Conservation (phyloP, 2,888 invertebrate species). For the Conus canariensis region DNA sequence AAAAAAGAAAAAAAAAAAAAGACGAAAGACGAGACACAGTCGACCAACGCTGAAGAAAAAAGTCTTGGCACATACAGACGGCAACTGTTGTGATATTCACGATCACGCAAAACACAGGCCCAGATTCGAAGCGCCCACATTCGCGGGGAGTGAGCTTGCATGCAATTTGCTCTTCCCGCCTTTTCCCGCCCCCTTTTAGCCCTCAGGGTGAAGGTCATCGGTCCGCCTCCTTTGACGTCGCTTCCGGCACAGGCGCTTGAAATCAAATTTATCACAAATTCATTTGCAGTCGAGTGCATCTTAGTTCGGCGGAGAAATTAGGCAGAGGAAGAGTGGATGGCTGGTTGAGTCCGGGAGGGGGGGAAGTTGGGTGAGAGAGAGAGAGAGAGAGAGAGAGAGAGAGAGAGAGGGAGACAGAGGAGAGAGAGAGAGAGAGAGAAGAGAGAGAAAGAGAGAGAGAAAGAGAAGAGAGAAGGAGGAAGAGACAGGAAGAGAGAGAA, state of each 20-base stretch:
- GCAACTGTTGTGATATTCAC: background rate
- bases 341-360: background rate
- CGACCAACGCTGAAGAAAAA: too few relatives aligned
- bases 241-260: conserved; percentile 30
- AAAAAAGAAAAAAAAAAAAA: background rate
- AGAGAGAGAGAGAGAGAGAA: too few relatives aligned
- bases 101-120: conserved; percentile 16
- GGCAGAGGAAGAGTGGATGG: background rate
- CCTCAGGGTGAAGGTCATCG: conserved; percentile 20
- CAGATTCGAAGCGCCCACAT: background rate
- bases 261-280: conserved; percentile 28
- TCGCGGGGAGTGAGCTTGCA: background rate
- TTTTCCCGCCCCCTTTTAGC: background rate
- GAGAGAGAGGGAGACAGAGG: background rate
- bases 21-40: background rate
- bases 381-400: background rate
- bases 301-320: background rate
- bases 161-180: background rate
- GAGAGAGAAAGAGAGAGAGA: too few relatives aligned
- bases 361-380: background rate
- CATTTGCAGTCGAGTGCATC: conserved; percentile 24
- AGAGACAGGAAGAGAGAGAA: too few relatives aligned
- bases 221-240: background rate
- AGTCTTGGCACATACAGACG: too few relatives aligned
- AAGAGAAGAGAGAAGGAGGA: too few relatives aligned